Conservation (phyloP, 1,140 invertebrate species). For the Nasonia giraulti region DNA sequence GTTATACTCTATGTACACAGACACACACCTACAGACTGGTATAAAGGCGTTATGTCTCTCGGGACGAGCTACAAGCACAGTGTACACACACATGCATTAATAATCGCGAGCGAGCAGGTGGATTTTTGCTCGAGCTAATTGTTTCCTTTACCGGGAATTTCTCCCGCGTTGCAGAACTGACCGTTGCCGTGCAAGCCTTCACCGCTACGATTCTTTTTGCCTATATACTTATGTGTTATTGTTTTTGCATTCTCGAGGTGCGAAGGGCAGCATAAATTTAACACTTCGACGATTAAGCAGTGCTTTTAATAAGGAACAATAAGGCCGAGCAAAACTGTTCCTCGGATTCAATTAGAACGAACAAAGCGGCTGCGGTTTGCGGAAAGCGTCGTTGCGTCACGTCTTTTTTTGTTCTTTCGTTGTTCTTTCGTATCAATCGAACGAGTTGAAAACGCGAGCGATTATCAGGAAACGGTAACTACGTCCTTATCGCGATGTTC, state of each 20-base stretch:
- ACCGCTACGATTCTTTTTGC: too few species aligned
- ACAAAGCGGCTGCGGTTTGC: background rate
- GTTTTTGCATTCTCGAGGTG: too few species aligned
- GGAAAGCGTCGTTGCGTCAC: constrained; percentile 1
- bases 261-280: too few species aligned
- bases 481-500: background rate
- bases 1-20: too few species aligned
- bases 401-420: background rate
- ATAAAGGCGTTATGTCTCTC: too few species aligned
- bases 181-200: too few species aligned
- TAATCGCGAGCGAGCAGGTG: background rate
- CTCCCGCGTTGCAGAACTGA: too few species aligned
- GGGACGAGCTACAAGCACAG: background rate
- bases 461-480: background rate
- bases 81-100: background rate
- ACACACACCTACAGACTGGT: too few species aligned
- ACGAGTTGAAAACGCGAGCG: too few species aligned
- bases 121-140: background rate
- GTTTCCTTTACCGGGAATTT: background rate
- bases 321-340: background rate
- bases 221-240: too few species aligned
- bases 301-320: background rate
- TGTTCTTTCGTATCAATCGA: background rate
- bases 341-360: constrained; percentile 1
- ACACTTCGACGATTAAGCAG: too few species aligned